Conservation (phyloP, 2,797 vertebrate genomes). For the Myotis myotis region DNA sequence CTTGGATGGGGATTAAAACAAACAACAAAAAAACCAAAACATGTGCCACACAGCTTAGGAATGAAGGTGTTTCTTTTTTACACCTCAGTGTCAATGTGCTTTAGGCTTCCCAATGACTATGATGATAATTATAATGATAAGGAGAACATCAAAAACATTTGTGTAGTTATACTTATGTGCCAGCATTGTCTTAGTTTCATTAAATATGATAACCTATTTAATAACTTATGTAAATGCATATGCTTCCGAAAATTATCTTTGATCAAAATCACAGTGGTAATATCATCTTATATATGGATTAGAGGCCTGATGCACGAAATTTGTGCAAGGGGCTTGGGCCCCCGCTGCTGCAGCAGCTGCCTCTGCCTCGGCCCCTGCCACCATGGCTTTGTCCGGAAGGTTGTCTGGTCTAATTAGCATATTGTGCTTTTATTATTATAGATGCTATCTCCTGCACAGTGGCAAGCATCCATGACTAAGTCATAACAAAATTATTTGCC, state of each 20-base stretch:
- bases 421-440: too few species aligned
- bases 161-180: constrained; percentile 41
- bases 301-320: too few species aligned
- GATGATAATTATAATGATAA: constrained; percentile 59
- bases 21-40: not conserved
- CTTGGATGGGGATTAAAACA: not conserved
- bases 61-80: constrained; percentile 57
- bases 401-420: too few species aligned
- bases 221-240: constrained; percentile 54
- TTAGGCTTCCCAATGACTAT: constrained; percentile 26
- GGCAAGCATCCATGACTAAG: not conserved
- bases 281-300: not conserved
- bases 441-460: not conserved
- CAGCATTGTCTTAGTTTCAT: constrained; percentile 52
- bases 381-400: too few species aligned
- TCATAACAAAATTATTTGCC: not conserved
- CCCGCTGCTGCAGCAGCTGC: too few species aligned
- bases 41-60: constrained; percentile 42
- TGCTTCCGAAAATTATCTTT: constrained; percentile 52
- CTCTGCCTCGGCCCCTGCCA: too few species aligned
- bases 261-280: constrained; percentile 4
- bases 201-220: constrained; percentile 58
- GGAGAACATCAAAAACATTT: constrained; percentile 57
- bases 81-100: constrained; percentile 39
- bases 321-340: too few species aligned